Percentiles rank a stretch among this genome's conserved stretches.
Conservation (phyloP, 2,888 invertebrate genomes). For the Oscheius sp. region DNA sequence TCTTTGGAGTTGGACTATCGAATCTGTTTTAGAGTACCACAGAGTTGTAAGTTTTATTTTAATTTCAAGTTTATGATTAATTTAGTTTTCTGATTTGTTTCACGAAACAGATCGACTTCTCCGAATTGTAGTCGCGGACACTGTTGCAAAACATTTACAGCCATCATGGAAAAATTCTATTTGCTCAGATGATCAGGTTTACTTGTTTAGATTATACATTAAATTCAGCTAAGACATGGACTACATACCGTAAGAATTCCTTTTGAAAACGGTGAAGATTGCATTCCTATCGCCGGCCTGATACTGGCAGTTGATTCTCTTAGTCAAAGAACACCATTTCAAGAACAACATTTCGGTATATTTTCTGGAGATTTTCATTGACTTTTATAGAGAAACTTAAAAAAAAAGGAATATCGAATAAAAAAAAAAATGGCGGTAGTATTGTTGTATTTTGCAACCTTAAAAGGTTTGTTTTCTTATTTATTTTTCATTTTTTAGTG, state of each 20-base stretch:
- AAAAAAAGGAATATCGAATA: neutral
- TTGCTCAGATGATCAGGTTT: neutral
- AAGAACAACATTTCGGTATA: conserved; percentile 23
- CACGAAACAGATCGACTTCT: conserved; percentile 76
- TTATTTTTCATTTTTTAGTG: neutral
- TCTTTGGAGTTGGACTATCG: conserved; percentile 94
- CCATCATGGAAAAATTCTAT: conserved; percentile 12
- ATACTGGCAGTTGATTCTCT: conserved; percentile 57
- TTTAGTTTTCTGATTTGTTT: conserved; percentile 83
- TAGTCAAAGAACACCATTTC: conserved; percentile 41
- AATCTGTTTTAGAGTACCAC: conserved; percentile 93
- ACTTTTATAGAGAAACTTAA: neutral
- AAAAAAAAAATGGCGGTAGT: neutral
- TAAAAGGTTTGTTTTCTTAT: neutral
- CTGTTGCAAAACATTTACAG: conserved; percentile 77
- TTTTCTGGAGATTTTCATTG: neutral
- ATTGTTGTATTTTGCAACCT: conserved; percentile 17
- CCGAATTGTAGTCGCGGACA: conserved; percentile 86
- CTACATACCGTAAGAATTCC: conserved; percentile 33
- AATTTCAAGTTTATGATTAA: neutral
- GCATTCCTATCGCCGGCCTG: conserved; percentile 44
- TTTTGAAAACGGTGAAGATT: neutral
- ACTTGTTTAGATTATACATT: neutral
- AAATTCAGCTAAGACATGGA: conserved; percentile 35
- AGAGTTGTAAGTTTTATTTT: conserved; percentile 95